Evolutionary conservation across 2,888 invertebrate species (phyloP).

Genomic region (Zele albiditarsus): DNA sequence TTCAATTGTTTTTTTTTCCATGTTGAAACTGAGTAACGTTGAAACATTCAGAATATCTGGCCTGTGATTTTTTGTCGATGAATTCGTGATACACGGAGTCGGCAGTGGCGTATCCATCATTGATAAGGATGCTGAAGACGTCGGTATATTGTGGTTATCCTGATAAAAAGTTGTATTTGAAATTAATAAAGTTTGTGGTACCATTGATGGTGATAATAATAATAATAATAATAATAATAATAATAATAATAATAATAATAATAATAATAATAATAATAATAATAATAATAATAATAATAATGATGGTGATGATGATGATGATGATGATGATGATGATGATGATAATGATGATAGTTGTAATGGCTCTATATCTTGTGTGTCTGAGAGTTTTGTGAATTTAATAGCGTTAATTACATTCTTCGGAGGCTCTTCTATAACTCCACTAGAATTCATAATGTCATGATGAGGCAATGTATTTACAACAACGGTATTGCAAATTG

Average conservation of each 20-base stretch:
- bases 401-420: conserved; percentile 61
- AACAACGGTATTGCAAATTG: conserved; percentile 97
- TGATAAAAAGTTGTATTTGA: conserved; percentile 35
- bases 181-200: conserved; percentile 1
- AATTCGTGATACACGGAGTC: conserved; percentile 44
- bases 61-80: conserved; percentile 51
- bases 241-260: neutral
- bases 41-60: conserved; percentile 73
- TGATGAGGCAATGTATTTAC: conserved; percentile 89
- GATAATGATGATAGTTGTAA: conserved; percentile 77
- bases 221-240: conserved; percentile 47
- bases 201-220: conserved; percentile 73
- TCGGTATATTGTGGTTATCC: conserved; percentile 34
- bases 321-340: conserved; percentile 73
- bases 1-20: conserved; percentile 62
- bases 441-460: conserved; percentile 83
- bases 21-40: conserved; percentile 65
- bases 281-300: conserved; percentile 45
- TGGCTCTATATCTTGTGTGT: conserved; percentile 85
- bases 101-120: conserved; percentile 55
- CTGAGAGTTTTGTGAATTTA: conserved; percentile 81
- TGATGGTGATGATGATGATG: neutral
- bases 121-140: conserved; percentile 45
- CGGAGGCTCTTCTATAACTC: conserved; percentile 75
- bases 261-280: conserved; percentile 71